A percentile compares a stretch with the other conserved stretches of the same genome.
These are phyloP conservation scores for Conistra vaccinii DNA, from an alignment of 2,888 invertebrate genomes.

Conservation along the genomic window DNA sequence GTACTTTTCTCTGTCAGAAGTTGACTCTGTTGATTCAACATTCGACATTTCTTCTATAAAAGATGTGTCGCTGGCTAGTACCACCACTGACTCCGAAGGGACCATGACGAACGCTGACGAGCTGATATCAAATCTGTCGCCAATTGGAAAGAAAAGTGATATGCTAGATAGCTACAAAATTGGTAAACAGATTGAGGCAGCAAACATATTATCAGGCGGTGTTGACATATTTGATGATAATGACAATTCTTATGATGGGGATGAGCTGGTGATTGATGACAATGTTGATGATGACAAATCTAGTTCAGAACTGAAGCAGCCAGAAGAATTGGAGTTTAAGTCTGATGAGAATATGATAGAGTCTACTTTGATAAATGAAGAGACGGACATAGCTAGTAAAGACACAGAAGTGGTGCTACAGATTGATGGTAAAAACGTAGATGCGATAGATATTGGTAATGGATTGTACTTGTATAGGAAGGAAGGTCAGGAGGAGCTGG, in stretches of 20 bases:
- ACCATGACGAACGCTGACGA: conserved; percentile 74
- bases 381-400: conserved; percentile 77
- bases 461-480: conserved; percentile 87
- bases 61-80: conserved; percentile 76
- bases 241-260: conserved; percentile 89
- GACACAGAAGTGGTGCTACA: conserved; percentile 86
- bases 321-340: conserved; percentile 69
- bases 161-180: conserved; percentile 83
- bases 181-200: conserved; percentile 87
- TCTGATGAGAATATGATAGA: conserved; percentile 71
- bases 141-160: conserved; percentile 82
- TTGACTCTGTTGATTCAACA: conserved; percentile 84
- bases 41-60: conserved; percentile 82
- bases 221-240: conserved; percentile 89
- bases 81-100: conserved; percentile 73
- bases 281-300: conserved; percentile 83
- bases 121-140: conserved; percentile 82
- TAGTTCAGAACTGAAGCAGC: conserved; percentile 71
- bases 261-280: conserved; percentile 88
- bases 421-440: conserved; percentile 88
- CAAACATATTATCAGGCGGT: conserved; percentile 87
- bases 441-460: conserved; percentile 88
- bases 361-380: conserved; percentile 71
- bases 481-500: conserved; percentile 84
- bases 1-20: conserved; percentile 87